These are phyloP conservation scores for Prenolepis imparis DNA, from an alignment of 2,888 invertebrate genomes.

Conservation along the genomic window DNA sequence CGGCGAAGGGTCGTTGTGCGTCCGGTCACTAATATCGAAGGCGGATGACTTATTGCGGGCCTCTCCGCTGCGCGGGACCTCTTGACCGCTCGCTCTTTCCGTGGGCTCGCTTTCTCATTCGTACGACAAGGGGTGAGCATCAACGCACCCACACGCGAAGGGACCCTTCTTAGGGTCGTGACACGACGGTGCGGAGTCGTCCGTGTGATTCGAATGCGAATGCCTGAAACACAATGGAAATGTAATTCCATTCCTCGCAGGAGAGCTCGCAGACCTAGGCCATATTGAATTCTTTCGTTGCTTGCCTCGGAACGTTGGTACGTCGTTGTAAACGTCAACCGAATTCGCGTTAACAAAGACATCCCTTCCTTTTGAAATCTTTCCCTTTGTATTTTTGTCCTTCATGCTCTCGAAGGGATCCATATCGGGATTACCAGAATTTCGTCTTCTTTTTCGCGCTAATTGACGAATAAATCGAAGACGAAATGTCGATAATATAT, in stretches of 20 bases:
- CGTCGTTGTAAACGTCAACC: slow-evolving; percentile 46
- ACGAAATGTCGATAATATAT: neutral
- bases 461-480: neutral
- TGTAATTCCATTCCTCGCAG: slow-evolving; percentile 79
- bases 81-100: slow-evolving; percentile 56
- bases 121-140: slow-evolving; percentile 50
- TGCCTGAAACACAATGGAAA: slow-evolving; percentile 82
- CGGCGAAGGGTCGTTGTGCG: slow-evolving; percentile 57
- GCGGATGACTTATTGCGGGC: slow-evolving; percentile 81
- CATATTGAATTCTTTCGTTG: slow-evolving; percentile 80
- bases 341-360: slow-evolving; percentile 47
- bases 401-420: neutral
- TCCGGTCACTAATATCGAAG: slow-evolving; percentile 82
- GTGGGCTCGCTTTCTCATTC: slow-evolving; percentile 29
- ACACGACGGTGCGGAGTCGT: slow-evolving; percentile 57
- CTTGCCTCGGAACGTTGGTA: slow-evolving; percentile 49
- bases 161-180: slow-evolving; percentile 47
- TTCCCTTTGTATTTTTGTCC: neutral
- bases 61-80: slow-evolving; percentile 60
- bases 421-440: slow-evolving; percentile 16
- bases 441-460: neutral
- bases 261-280: slow-evolving; percentile 54
- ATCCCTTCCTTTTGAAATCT: slow-evolving; percentile 4
- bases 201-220: slow-evolving; percentile 82
- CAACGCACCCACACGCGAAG: slow-evolving; percentile 35